Base-by-base conservation (phyloP, 1,140 invertebrate species). In the Nylanderia fulva region DNA sequence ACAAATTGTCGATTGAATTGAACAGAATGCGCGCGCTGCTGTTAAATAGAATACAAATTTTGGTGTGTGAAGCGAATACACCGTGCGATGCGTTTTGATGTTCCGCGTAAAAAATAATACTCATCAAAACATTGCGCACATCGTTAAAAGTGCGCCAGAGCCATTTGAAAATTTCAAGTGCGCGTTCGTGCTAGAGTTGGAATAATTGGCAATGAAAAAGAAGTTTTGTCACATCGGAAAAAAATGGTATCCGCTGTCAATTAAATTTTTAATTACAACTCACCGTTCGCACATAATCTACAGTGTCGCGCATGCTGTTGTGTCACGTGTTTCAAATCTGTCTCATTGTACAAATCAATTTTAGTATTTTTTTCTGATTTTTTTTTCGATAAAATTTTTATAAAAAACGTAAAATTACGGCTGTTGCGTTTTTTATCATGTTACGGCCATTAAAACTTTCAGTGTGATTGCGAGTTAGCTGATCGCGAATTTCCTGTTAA, bases 231-330 rank as follows among this genome's bases (percentile, higher is more conserved):
- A 36, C 21, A 58, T 71, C n/a, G 56, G 71, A 72, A 87, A 56
- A 83, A 86, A 80, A 79, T 85, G 61, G 39, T 69, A 68, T 24
- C 52, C 18, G 29, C 18, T 45, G 52, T 52, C 83, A 85, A 79
- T 85, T 85, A 80, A 75, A 69, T 80, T 80, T 85, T 80, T 85
- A 80, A 85, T 85, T 85, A 85, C 39, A 39, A 48, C n/a, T 69
- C 75, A 58, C 5, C 75, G 18, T 69, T 66, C 15, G 42, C 45
- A 42, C 27, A 64, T 39, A 48, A 52, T 79, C 11, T 63, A 15
- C 33, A 11, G 0, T 45, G 60, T 24, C 6, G 52, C 6, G 52
- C 63, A 27, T 33, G 64, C n/a, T 33, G 66, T 11, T 1, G 52
- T 60, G 52, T 60, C 77, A 82, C 36, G 77, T 36, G n/a, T 56